These are phyloP conservation scores for Diceros bicornis DNA, from an alignment of 2,797 vertebrate species.

Conservation along the genomic window DNA sequence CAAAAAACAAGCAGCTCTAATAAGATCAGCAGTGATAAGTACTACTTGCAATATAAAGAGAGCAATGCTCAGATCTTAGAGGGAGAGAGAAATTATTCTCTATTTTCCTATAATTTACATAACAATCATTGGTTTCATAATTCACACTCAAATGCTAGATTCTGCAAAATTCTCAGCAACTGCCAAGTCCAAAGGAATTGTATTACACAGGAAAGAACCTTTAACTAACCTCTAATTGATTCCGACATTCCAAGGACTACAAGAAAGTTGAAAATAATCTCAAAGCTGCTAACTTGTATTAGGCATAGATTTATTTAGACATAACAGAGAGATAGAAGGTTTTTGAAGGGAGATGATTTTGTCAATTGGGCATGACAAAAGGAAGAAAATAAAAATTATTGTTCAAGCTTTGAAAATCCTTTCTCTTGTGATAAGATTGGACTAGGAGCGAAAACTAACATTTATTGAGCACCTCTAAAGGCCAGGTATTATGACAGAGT, in stretches of 20 bases:
- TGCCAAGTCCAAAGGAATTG: not conserved
- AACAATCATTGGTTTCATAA: constrained; percentile 67
- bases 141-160: constrained; percentile 52
- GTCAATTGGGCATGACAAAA: constrained; percentile 48
- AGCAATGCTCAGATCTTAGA: not conserved
- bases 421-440: not conserved
- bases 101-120: constrained; percentile 70
- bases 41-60: constrained; percentile 37
- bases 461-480: not conserved
- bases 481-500: not conserved
- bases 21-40: constrained; percentile 48
- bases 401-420: constrained; percentile 55
- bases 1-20: constrained; percentile 26
- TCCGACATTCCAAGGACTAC: constrained; percentile 32
- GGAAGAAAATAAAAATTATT: constrained; percentile 68
- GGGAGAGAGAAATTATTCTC: constrained; percentile 48
- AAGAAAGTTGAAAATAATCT: constrained; percentile 63
- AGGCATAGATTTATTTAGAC: constrained; percentile 59
- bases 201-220: not conserved
- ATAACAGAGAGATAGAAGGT: constrained; percentile 35
- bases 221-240: constrained; percentile 59
- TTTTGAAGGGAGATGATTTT: constrained; percentile 70
- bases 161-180: constrained; percentile 55
- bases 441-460: constrained; percentile 8
- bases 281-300: constrained; percentile 63